A percentile compares a stretch with the other conserved stretches of the same genome.
Evolutionary conservation across 2,113 vertebrate genomes (phyloP).

Genomic region (Bujurquina vittata): DNA sequence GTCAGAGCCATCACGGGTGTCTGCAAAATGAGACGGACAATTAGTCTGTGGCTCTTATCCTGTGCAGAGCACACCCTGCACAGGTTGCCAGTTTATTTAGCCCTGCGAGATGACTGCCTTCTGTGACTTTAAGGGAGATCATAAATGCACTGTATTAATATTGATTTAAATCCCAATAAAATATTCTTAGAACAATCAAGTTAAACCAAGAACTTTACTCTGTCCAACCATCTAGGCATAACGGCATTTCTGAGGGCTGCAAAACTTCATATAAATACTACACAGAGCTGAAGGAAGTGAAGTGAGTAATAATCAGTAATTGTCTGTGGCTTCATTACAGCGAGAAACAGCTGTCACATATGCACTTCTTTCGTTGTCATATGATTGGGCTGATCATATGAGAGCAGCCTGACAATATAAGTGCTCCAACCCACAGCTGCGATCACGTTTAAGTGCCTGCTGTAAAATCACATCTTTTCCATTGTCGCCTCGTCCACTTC

Average conservation of each 20-base stretch:
- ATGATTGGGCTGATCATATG: background rate
- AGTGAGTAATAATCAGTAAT: background rate
- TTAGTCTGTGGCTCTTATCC: background rate
- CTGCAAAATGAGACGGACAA: conserved; percentile 28
- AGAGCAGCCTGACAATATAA: background rate
- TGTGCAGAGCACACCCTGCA: too few species aligned
- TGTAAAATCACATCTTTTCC: background rate
- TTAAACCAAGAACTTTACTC: background rate
- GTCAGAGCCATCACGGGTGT: conserved; percentile 29
- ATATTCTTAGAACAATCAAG: too few species aligned
- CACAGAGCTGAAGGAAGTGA: background rate
- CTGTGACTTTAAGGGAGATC: too few species aligned
- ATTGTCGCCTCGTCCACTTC: too few species aligned
- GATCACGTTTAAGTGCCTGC: background rate
- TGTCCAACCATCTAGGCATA: background rate
- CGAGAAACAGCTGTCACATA: fast-evolving
- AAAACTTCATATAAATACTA: background rate
- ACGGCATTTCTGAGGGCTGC: background rate
- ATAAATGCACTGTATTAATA: too few species aligned
- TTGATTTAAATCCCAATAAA: too few species aligned
- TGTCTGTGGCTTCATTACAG: background rate
- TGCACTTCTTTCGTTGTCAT: background rate
- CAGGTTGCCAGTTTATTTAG: too few species aligned
- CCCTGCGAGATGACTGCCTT: too few species aligned
- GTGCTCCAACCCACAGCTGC: background rate